Evolutionary conservation across 2,113 vertebrate species (phyloP).

Genomic region (Pluvianellus socialis): DNA sequence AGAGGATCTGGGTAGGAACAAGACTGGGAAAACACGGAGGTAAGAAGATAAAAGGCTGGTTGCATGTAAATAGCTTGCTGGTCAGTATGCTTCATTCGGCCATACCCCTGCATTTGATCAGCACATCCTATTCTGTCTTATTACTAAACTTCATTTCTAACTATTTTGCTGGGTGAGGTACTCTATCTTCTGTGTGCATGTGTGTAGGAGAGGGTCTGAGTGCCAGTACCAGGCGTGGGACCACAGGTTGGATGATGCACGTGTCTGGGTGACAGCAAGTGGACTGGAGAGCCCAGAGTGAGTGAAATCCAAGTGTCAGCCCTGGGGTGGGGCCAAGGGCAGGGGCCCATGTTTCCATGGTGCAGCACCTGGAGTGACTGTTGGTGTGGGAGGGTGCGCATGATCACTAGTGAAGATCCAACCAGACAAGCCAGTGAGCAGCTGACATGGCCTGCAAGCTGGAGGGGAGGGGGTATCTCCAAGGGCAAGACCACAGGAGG

Average conservation of each 20-base stretch:
- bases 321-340: no score
- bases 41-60: neutral
- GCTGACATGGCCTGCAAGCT: neutral
- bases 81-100: neutral
- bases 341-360: neutral
- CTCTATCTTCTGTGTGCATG: neutral
- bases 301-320: neutral
- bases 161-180: neutral
- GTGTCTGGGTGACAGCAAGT: neutral
- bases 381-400: neutral
- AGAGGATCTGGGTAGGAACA: neutral
- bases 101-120: neutral
- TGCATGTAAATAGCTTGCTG: neutral
- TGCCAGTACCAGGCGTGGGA: neutral
- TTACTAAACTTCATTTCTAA: neutral
- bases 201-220: neutral
- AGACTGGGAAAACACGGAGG: neutral
- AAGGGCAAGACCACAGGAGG: neutral
- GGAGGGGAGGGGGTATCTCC: neutral
- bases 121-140: neutral
- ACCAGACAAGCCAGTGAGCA: accelerated
- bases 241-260: neutral
- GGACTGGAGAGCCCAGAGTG: neutral
- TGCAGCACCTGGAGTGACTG: neutral
- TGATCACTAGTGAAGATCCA: neutral